Conservation (phyloP, 1,140 invertebrate species). For the Temnothorax nylanderi region DNA sequence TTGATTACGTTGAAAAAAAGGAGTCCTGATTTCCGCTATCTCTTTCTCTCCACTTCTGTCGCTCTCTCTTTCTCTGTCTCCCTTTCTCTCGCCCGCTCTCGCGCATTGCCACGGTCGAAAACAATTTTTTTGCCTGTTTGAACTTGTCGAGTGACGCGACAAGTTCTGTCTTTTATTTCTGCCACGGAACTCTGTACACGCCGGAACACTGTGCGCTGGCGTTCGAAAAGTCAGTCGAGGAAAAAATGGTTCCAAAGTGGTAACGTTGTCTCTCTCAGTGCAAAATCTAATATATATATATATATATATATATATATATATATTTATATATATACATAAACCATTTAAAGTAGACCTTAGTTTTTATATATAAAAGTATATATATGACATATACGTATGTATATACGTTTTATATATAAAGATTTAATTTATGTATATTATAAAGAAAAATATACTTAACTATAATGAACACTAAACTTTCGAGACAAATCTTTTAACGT, state of each 20-base stretch:
- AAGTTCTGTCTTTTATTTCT: conserved; percentile 68
- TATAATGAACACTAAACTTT: conserved; percentile 12
- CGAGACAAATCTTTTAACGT: not conserved
- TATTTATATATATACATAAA: not conserved
- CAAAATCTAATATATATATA: not conserved
- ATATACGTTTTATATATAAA: conserved; percentile 1
- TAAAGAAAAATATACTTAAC: conserved; percentile 13
- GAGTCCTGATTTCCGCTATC: conserved; percentile 64
- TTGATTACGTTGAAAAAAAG: conserved; percentile 80
- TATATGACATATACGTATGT: not conserved
- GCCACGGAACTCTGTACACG: not conserved
- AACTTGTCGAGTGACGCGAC: conserved; percentile 65
- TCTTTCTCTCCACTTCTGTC: conserved; percentile 56
- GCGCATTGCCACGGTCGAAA: conserved; percentile 61
- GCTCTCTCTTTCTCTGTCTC: conserved; percentile 49
- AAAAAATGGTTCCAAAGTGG: not conserved
- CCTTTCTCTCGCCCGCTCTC: conserved; percentile 51
- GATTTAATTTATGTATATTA: not conserved
- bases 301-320: not conserved
- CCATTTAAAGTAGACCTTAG: not conserved
- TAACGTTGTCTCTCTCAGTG: not conserved
- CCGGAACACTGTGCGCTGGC: not conserved
- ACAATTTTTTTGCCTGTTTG: conserved; percentile 43
- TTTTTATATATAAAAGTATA: not conserved
- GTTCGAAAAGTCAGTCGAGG: not conserved